These are phyloP conservation scores for Drosophila tristis DNA, from an alignment of 1,140 invertebrate species.

Conservation along the genomic window DNA sequence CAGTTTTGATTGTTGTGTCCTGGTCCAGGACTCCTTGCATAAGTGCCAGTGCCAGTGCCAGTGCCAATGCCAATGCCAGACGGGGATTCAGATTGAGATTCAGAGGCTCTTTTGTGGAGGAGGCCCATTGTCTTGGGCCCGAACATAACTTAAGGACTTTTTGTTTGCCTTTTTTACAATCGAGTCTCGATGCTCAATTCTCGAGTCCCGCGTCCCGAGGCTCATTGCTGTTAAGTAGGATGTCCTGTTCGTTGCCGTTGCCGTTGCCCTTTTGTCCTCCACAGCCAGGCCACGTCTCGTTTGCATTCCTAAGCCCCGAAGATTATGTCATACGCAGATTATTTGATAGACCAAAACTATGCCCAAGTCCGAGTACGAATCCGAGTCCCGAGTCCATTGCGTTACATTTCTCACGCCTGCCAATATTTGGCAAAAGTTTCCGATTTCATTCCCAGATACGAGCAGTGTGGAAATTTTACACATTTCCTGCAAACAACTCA, in stretches of 20 bases:
- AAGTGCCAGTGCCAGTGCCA: constrained; percentile 56
- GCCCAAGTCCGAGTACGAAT: constrained; percentile 20
- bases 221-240: constrained; percentile 62
- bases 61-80: constrained; percentile 2
- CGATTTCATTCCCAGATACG: constrained; percentile 63
- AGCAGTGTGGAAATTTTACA: constrained; percentile 53
- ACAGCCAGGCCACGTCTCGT: constrained; percentile 58
- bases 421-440: constrained; percentile 46
- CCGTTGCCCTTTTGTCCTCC: constrained; percentile 24
- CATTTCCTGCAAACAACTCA: constrained; percentile 63
- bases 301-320: constrained; percentile 67
- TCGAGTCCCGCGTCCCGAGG: constrained; percentile 17
- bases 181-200: constrained; percentile 35
- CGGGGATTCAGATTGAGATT: constrained; percentile 21
- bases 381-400: constrained; percentile 35
- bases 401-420: constrained; percentile 78
- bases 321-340: constrained; percentile 79
- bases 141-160: constrained; percentile 84
- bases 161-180: constrained; percentile 83
- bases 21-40: constrained; percentile 57
- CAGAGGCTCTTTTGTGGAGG: constrained; percentile 41
- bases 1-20: constrained; percentile 69
- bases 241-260: constrained; percentile 70
- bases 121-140: constrained; percentile 55
- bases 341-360: constrained; percentile 36